phyloP scores from a whole-genome alignment of 2,113 vertebrate genomes.

The Hirundichthys speculiger region DNA sequence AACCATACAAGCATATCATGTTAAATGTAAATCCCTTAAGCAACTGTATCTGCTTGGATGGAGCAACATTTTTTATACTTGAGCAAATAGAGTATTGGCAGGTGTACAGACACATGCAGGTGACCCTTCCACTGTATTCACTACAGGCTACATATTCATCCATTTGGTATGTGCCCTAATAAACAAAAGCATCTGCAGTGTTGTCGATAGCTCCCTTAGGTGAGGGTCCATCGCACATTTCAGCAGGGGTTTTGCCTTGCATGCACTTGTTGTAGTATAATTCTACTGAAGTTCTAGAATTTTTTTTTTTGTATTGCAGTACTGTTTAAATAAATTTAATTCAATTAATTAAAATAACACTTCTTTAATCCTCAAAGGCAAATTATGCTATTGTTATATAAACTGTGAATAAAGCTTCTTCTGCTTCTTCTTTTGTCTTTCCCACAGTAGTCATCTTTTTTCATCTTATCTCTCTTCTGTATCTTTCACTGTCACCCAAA shows the following conservation, averaged over 20 bases:
- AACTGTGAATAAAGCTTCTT: too few species aligned
- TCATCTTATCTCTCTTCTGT: too few species aligned
- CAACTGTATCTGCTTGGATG: slow-evolving; percentile 33
- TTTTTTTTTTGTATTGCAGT: too few species aligned
- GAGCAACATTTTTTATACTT: slow-evolving; percentile 40
- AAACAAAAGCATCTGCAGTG: background rate
- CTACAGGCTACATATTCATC: background rate
- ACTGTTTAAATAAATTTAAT: too few species aligned
- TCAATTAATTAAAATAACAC: too few species aligned
- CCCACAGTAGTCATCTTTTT: background rate
- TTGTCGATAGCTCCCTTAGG: background rate
- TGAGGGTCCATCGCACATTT: background rate
- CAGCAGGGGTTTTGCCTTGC: background rate
- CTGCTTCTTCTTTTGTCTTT: too few species aligned
- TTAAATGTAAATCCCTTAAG: slow-evolving; percentile 31
- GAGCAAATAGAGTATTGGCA: slow-evolving; percentile 47
- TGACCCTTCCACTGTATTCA: background rate
- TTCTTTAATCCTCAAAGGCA: too few species aligned
- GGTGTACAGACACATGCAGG: slow-evolving; percentile 9
- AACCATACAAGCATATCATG: slow-evolving; percentile 35
- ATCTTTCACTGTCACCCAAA: slow-evolving; percentile 1
- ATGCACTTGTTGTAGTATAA: too few species aligned
- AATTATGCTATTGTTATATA: too few species aligned
- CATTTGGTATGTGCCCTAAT: background rate
- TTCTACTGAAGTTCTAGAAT: too few species aligned